Conservation (phyloP, 2,797 vertebrate species). For the Notamacropus eugenii region DNA sequence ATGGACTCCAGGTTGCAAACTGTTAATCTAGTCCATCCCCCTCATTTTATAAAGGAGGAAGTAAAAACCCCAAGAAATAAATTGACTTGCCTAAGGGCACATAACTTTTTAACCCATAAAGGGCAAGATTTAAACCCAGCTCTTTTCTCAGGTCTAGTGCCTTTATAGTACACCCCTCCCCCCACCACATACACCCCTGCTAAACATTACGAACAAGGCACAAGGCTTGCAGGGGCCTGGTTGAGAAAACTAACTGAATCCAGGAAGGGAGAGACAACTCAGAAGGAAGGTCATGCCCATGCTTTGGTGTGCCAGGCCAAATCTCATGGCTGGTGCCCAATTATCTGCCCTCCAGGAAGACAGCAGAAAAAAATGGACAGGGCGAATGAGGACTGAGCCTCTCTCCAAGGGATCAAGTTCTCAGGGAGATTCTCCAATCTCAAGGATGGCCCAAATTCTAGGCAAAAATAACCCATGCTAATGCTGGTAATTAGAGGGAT, state of each 20-base stretch:
- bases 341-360: not conserved
- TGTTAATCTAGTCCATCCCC: not conserved
- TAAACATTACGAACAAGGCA: not conserved
- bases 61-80: not conserved
- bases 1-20: not conserved
- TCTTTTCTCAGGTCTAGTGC: not conserved
- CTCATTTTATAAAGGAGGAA: not conserved
- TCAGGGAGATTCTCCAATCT: not conserved
- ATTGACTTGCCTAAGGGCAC: not conserved
- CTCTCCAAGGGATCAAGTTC: conserved; percentile 15
- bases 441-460: not conserved
- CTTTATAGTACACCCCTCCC: not conserved
- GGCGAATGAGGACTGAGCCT: not conserved
- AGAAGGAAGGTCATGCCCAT: not conserved
- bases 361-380: not conserved
- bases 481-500: not conserved
- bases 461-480: conserved; percentile 6
- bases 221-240: not conserved
- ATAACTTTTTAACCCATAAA: not conserved
- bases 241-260: not conserved
- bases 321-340: not conserved
- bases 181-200: not conserved
- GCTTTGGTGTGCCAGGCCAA: not conserved
- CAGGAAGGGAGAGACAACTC: not conserved
- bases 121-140: not conserved